Percentiles rank a stretch among this genome's conserved stretches.
These are phyloP conservation scores for Atractosteus spatula DNA, from an alignment of 2,113 vertebrate genomes.

Conservation along the genomic window DNA sequence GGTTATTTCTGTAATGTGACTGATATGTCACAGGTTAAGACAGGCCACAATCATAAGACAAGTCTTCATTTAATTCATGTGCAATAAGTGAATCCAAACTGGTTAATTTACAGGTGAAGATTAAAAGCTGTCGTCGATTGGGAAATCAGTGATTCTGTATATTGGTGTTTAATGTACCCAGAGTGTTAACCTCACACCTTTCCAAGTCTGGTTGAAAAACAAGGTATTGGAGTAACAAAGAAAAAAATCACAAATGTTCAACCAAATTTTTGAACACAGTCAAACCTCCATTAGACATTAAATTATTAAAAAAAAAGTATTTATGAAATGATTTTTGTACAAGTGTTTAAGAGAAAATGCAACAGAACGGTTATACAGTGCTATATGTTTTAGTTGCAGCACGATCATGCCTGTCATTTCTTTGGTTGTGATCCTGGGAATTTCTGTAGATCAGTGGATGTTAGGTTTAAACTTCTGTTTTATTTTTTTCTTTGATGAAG, in stretches of 20 bases:
- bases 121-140: no score
- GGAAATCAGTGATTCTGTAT: neutral
- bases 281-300: constrained; percentile 70
- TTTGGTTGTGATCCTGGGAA: constrained; percentile 83
- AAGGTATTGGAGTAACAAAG: constrained; percentile 34
- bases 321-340: constrained; percentile 82
- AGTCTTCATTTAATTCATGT: no score
- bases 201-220: constrained; percentile 34
- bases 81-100: no score
- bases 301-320: constrained; percentile 68
- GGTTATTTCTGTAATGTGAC: no score
- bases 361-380: constrained; percentile 74
- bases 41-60: no score
- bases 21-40: no score
- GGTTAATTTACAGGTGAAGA: no score
- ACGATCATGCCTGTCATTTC: constrained; percentile 82
- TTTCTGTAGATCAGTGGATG: constrained; percentile 97
- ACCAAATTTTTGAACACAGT: constrained; percentile 65
- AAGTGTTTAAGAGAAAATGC: constrained; percentile 76
- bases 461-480: constrained; percentile 93
- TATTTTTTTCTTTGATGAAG: constrained; percentile 90
- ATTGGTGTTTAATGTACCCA: neutral
- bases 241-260: constrained; percentile 43
- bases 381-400: constrained; percentile 84
- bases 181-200: constrained; percentile 18